phyloP scores from a whole-genome alignment of 1,140 invertebrate species.

The Dinoponera quadriceps region DNA sequence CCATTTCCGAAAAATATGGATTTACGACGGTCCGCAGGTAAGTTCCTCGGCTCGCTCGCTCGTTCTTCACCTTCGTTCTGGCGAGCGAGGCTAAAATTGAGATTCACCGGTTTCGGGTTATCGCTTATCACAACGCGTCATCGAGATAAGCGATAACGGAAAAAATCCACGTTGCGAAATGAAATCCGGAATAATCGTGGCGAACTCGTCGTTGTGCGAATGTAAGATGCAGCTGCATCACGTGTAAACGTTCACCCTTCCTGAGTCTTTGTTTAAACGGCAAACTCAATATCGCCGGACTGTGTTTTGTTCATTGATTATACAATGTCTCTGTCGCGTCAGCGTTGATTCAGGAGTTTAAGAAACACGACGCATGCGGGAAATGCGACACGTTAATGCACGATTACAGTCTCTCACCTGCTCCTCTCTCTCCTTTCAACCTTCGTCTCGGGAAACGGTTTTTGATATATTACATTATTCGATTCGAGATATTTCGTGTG shows the following conservation, averaged over 20 bases:
- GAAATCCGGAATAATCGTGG: slow-evolving; percentile 26
- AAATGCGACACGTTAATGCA: too few relatives aligned
- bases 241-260: not conserved
- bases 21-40: too few relatives aligned
- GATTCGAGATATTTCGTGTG: too few relatives aligned
- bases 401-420: too few relatives aligned
- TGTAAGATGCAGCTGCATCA: not conserved
- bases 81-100: not conserved
- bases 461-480: too few relatives aligned
- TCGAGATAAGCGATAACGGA: slow-evolving; percentile 47
- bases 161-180: not conserved
- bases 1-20: too few relatives aligned
- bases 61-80: not conserved
- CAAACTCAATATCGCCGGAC: not conserved
- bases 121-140: slow-evolving; percentile 54
- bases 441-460: too few relatives aligned
- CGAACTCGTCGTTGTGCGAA: not conserved
- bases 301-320: not conserved
- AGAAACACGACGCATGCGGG: too few relatives aligned
- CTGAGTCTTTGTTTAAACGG: slow-evolving; percentile 20
- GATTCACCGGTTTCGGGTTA: slow-evolving; percentile 5
- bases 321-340: not conserved
- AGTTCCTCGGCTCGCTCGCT: too few relatives aligned
- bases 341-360: not conserved
- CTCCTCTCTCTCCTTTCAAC: too few relatives aligned